Conservation (phyloP, 2,113 vertebrate species). For the Pterocles gutturalis region DNA sequence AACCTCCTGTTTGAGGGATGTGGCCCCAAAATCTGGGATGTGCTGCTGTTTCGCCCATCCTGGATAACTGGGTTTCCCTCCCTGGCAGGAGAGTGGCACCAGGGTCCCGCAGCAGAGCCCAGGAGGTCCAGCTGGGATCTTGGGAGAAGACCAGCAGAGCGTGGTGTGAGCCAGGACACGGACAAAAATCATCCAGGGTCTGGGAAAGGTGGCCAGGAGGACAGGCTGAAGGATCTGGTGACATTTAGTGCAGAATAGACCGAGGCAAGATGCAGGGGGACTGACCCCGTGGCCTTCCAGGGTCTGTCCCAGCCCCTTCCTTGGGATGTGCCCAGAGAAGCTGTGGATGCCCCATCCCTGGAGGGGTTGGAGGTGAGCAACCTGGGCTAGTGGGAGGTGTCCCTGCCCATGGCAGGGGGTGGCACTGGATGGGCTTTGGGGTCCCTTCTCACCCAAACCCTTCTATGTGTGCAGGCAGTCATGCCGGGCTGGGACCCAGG, state of each 20-base stretch:
- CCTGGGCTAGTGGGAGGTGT: too few relatives aligned
- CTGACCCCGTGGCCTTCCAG: background rate
- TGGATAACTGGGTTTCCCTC: accelerated
- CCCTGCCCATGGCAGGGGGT: too few relatives aligned
- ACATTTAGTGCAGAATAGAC: background rate
- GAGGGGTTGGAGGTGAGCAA: too few relatives aligned
- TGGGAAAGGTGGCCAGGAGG: background rate
- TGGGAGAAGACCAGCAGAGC: background rate
- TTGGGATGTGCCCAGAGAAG: background rate
- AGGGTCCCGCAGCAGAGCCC: background rate
- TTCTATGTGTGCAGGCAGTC: too few relatives aligned
- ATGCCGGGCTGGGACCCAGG: too few relatives aligned
- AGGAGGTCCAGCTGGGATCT: too few relatives aligned
- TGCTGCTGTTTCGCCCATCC: background rate
- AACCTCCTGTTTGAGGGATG: accelerated
- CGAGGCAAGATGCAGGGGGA: background rate
- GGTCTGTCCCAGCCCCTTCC: background rate
- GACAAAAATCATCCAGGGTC: background rate
- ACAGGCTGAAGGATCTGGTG: background rate
- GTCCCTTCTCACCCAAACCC: too few relatives aligned
- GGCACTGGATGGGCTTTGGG: too few relatives aligned
- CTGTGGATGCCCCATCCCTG: too few relatives aligned
- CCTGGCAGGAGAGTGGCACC: accelerated
- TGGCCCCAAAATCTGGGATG: accelerated
- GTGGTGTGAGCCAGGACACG: background rate